Percentiles rank a stretch among this genome's conserved stretches.
phyloP scores from a whole-genome alignment of 2,888 invertebrate genomes.

The Xylota sylvarum region DNA sequence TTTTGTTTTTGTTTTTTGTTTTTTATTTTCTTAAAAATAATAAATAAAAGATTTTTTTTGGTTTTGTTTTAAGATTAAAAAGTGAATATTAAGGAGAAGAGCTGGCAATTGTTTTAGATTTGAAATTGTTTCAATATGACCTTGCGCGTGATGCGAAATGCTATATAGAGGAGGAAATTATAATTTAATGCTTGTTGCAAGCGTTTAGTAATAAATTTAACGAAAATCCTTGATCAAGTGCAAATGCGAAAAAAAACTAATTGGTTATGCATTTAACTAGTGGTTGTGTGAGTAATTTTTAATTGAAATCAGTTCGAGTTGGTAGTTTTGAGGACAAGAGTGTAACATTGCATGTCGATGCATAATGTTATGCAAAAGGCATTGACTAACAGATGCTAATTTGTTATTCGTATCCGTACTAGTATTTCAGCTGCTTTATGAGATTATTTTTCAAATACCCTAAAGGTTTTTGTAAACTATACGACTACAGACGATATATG shows the following conservation, averaged over 20 bases:
- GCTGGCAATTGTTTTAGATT: neutral
- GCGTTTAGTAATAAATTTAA: neutral
- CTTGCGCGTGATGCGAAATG: neutral
- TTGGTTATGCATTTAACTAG: neutral
- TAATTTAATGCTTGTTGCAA: neutral
- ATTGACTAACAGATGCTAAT: no score
- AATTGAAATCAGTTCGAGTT: no score
- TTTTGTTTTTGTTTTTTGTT: neutral
- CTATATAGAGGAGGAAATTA: neutral
- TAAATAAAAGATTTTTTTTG: neutral
- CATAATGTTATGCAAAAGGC: no score
- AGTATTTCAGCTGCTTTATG: no score
- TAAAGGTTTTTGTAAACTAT: no score
- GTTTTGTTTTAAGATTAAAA: neutral
- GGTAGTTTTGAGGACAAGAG: no score
- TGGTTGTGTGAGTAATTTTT: neutral
- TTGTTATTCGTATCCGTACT: no score
- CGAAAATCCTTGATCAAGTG: neutral
- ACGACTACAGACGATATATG: no score
- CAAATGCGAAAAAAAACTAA: neutral
- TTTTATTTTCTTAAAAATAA: constrained; percentile 6
- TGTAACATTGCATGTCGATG: no score
- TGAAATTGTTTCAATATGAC: neutral
- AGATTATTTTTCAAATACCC: no score
- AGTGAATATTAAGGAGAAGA: constrained; percentile 1